Percentiles rank a stretch among this genome's conserved stretches.
These are phyloP conservation scores for Clamator glandarius DNA, from an alignment of 2,797 vertebrate genomes.

Conservation along the genomic window DNA sequence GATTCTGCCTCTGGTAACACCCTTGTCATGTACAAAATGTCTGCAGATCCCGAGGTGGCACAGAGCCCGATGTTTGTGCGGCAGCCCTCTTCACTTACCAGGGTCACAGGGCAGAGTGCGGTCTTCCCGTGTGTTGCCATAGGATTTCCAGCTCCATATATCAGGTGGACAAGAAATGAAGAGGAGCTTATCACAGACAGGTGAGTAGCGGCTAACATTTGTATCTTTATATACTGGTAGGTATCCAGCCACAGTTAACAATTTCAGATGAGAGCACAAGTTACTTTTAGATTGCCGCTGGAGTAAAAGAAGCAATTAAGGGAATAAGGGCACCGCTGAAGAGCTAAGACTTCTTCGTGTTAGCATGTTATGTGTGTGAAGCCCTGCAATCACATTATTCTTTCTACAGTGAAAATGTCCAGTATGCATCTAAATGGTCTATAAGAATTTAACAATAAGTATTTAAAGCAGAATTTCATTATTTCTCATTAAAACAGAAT, in stretches of 20 bases:
- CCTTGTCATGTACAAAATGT: not conserved
- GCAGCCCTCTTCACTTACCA: constrained; percentile 79
- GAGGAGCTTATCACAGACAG: constrained; percentile 71
- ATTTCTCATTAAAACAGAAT: not conserved
- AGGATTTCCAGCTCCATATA: constrained; percentile 79
- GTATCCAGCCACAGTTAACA: rapidly evolving
- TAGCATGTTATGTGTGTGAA: not conserved
- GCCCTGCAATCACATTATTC: not conserved
- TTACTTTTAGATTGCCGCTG: not conserved
- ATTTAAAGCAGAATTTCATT: not conserved
- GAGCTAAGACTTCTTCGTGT: not conserved
- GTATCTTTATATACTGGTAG: not conserved
- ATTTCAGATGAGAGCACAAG: rapidly evolving
- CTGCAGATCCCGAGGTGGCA: constrained; percentile 82
- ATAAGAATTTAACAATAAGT: not conserved
- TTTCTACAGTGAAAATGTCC: not conserved
- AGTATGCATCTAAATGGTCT: not conserved
- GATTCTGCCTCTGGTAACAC: not conserved
- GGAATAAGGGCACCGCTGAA: not conserved
- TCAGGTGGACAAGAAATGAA: constrained; percentile 86
- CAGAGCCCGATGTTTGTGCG: constrained; percentile 83
- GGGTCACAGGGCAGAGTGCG: constrained; percentile 77
- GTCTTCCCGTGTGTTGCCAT: constrained; percentile 86
- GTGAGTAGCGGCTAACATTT: constrained; percentile 39
- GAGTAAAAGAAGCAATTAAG: not conserved